A percentile compares a stretch with the other conserved stretches of the same genome.
phyloP scores from a whole-genome alignment of 2,113 vertebrate genomes.

The Centropus unirufus region DNA sequence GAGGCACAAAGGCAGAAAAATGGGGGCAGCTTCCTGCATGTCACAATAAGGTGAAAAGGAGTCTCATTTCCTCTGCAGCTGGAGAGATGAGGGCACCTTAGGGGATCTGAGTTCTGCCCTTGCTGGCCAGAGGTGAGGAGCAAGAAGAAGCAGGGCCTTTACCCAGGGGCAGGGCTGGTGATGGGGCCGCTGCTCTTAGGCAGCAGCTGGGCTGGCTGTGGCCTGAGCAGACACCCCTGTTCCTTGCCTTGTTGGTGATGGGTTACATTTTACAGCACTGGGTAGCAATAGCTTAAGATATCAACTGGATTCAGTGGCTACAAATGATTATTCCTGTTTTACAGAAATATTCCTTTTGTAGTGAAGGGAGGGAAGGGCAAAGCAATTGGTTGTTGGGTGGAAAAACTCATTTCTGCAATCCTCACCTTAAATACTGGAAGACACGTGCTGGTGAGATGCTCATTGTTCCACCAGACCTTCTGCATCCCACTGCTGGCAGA shows the following conservation, averaged over 20 bases:
- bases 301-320: neutral
- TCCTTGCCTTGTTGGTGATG: neutral
- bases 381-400: neutral
- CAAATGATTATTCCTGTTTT: neutral
- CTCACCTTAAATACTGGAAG: neutral
- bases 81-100: neutral
- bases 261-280: neutral
- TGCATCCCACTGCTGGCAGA: neutral
- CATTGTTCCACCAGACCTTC: neutral
- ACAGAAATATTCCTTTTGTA: neutral
- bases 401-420: neutral
- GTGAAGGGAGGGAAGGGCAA: neutral
- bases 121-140: neutral
- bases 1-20: neutral
- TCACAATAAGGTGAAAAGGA: neutral
- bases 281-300: neutral
- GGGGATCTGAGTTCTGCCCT: neutral
- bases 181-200: accelerated
- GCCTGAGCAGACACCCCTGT: neutral
- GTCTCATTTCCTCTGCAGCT: neutral
- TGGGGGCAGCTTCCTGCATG: neutral
- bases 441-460: neutral
- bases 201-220: neutral
- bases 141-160: neutral
- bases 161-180: neutral